phyloP scores from a whole-genome alignment of 2,113 vertebrate genomes.

The Podilymbus podiceps region DNA sequence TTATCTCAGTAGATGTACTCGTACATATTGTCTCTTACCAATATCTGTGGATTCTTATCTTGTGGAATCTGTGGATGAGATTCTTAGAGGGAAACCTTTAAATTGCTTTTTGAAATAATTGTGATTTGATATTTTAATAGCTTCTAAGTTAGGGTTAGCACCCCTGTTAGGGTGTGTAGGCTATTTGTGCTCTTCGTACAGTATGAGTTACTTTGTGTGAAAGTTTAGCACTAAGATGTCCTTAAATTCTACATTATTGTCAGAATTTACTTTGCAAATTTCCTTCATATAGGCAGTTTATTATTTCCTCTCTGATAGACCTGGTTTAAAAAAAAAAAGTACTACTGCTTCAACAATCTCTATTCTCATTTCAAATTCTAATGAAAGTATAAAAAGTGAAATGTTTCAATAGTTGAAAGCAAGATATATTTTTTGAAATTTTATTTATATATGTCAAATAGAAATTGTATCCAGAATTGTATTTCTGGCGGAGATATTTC shows the following conservation, averaged over 20 bases:
- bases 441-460: not conserved
- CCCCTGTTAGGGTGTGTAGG: not conserved
- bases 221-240: not conserved
- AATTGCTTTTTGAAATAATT: not conserved
- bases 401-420: not conserved
- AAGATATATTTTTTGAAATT: not conserved
- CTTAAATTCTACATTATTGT: not conserved
- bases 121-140: not conserved
- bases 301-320: not conserved
- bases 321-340: not conserved
- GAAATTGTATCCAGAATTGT: not conserved
- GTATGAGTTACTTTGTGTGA: not conserved
- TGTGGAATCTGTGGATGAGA: not conserved
- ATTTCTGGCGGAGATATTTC: not conserved
- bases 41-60: no score
- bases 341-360: not conserved
- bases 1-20: not conserved
- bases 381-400: not conserved
- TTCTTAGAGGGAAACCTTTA: not conserved
- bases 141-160: not conserved
- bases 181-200: not conserved
- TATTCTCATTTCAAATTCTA: not conserved
- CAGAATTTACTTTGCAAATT: not conserved
- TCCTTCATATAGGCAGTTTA: not conserved
- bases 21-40: not conserved